Conservation (phyloP, 2,888 invertebrate genomes). For the Nemotelus nigrinus region DNA sequence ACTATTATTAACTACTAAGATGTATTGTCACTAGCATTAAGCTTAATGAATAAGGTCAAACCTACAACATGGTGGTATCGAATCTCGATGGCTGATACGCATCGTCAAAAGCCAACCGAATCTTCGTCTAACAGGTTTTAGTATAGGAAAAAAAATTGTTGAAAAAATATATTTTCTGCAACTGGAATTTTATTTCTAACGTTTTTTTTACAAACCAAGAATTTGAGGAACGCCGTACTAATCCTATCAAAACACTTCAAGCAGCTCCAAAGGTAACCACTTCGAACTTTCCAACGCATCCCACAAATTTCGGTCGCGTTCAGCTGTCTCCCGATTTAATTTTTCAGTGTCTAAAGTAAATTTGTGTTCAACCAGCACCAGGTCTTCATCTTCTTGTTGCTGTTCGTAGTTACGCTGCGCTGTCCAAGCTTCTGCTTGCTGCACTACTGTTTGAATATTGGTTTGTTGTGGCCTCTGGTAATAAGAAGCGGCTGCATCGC, state of each 20-base stretch:
- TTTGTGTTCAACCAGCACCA: constrained; percentile 85
- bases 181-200: no score
- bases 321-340: constrained; percentile 78
- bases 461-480: constrained; percentile 61
- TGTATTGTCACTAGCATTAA: no score
- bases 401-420: constrained; percentile 65
- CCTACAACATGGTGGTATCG: no score
- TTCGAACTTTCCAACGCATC: constrained; percentile 84
- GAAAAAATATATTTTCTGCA: no score
- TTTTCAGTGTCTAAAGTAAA: constrained; percentile 77
- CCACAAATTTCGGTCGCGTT: constrained; percentile 81
- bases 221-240: no score
- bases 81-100: no score
- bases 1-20: no score
- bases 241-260: constrained; percentile 69
- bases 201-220: no score
- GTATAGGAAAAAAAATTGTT: no score
- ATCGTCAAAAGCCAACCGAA: no score
- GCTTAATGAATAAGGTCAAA: no score
- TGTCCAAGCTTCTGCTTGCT: constrained; percentile 66
- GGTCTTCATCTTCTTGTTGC: constrained; percentile 70
- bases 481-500: constrained; percentile 57
- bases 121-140: no score
- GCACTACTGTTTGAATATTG: constrained; percentile 59
- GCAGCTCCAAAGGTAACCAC: constrained; percentile 81